These are phyloP conservation scores for Lanistes nyassanus DNA, from an alignment of 1,140 invertebrate species.

Conservation along the genomic window DNA sequence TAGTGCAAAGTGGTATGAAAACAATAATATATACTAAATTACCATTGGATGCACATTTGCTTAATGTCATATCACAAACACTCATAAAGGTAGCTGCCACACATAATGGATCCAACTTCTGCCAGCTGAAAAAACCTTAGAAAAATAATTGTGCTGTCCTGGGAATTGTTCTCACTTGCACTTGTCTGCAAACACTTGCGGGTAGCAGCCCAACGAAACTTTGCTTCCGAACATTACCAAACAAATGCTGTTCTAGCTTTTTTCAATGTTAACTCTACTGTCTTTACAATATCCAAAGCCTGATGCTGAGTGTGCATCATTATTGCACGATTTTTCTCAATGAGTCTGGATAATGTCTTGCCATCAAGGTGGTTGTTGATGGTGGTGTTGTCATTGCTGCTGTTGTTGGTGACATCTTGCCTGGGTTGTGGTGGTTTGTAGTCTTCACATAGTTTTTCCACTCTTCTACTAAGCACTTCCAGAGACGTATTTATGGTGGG, in stretches of 20 bases:
- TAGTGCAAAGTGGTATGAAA: no score
- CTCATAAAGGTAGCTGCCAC: no score
- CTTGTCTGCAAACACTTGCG: not conserved
- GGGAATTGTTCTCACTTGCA: no score
- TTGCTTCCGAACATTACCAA: conserved; percentile 14
- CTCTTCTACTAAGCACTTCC: conserved; percentile 36
- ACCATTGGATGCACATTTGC: no score
- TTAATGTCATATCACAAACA: no score
- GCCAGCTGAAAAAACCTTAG: no score
- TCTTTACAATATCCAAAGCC: conserved; percentile 24
- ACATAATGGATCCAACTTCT: no score
- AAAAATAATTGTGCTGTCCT: no score
- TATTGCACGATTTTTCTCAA: conserved; percentile 48
- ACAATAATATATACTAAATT: no score
- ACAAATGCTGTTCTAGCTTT: conserved; percentile 32
- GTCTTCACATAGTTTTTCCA: conserved; percentile 42
- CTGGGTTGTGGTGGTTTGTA: conserved; percentile 25
- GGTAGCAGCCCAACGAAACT: not conserved
- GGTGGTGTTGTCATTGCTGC: not conserved
- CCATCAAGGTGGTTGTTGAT: conserved; percentile 31
- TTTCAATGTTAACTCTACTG: conserved; percentile 22
- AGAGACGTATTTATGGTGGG: conserved; percentile 38
- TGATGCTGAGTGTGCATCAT: conserved; percentile 41
- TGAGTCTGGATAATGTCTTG: conserved; percentile 28
- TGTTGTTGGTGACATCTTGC: conserved; percentile 8